Evolutionary conservation across 2,888 invertebrate genomes (phyloP).

Genomic region (Microctonus brassicae): DNA sequence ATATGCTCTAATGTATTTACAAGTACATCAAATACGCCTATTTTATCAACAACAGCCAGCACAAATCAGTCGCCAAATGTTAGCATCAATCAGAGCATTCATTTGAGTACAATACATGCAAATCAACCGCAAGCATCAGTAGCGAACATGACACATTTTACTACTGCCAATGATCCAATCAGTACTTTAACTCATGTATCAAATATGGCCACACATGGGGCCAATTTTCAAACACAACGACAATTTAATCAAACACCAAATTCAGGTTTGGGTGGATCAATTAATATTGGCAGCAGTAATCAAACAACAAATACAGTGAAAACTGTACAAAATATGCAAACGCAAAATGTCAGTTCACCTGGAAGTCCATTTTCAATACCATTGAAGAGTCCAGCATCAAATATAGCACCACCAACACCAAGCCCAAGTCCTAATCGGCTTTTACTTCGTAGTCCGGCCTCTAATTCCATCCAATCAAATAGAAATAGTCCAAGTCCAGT

Average conservation of each 20-base stretch:
- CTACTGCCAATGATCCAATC: slow-evolving; percentile 56
- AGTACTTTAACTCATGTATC: slow-evolving; percentile 58
- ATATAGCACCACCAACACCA: slow-evolving; percentile 67
- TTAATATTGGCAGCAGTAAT: slow-evolving; percentile 38
- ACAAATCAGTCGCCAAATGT: slow-evolving; percentile 52
- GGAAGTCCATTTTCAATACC: slow-evolving; percentile 68
- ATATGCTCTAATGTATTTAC: slow-evolving; percentile 62
- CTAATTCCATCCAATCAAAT: slow-evolving; percentile 65
- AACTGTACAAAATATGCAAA: slow-evolving; percentile 65
- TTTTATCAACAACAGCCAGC: slow-evolving; percentile 55
- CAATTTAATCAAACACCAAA: slow-evolving; percentile 55
- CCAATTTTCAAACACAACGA: slow-evolving; percentile 56
- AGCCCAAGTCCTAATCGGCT: slow-evolving; percentile 67
- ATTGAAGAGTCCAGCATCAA: slow-evolving; percentile 67
- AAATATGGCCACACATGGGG: slow-evolving; percentile 47
- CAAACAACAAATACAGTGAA: slow-evolving; percentile 56
- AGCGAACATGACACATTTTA: slow-evolving; percentile 56
- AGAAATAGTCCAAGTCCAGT: slow-evolving; percentile 53
- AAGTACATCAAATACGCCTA: slow-evolving; percentile 59
- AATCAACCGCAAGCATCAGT: slow-evolving; percentile 61
- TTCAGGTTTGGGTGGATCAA: slow-evolving; percentile 30
- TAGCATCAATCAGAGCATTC: slow-evolving; percentile 58
- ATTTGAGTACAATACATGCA: slow-evolving; percentile 65
- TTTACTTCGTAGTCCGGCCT: slow-evolving; percentile 65
- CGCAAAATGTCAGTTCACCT: slow-evolving; percentile 64